Conservation (phyloP, 35 echinoderm and acorn worm species). For the Heliocidaris erythrogramma region DNA sequence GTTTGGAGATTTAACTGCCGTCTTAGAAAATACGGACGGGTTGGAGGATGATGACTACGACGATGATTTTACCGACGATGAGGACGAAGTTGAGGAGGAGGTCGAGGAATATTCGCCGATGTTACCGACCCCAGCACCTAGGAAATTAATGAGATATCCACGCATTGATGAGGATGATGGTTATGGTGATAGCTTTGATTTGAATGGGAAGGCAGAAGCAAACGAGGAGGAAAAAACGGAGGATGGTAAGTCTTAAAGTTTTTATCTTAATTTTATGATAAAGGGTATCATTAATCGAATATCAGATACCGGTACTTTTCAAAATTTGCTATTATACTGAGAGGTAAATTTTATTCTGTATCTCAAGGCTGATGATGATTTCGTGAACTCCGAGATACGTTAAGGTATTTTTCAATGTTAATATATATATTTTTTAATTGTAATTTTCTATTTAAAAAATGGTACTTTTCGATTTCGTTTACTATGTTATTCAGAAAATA, state of each 20-base stretch:
- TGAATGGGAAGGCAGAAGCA: background rate
- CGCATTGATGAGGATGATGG: slow-evolving; percentile 17
- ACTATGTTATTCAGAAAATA: too few species aligned
- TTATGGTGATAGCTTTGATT: slow-evolving; percentile 32
- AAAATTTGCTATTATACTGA: too few species aligned
- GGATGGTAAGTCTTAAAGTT: background rate
- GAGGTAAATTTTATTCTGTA: too few species aligned
- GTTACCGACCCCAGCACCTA: background rate
- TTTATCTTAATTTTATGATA: too few species aligned
- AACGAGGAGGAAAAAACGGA: background rate
- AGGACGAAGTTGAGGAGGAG: background rate
- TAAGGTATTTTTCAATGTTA: too few species aligned
- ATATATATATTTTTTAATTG: too few species aligned
- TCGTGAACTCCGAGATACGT: too few species aligned
- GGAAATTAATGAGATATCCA: slow-evolving; percentile 14
- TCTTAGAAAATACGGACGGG: background rate
- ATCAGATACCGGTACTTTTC: too few species aligned
- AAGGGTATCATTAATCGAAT: too few species aligned
- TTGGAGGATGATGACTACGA: slow-evolving; percentile 7
- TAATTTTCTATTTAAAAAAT: too few species aligned
- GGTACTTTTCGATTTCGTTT: too few species aligned
- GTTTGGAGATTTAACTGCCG: background rate
- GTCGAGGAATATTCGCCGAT: background rate
- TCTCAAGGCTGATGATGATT: too few species aligned
- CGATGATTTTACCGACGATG: background rate